A percentile compares a stretch with the other conserved stretches of the same genome.
Conservation (phyloP, 2,888 invertebrate genomes). For the Hermaeophaga mercurialis region DNA sequence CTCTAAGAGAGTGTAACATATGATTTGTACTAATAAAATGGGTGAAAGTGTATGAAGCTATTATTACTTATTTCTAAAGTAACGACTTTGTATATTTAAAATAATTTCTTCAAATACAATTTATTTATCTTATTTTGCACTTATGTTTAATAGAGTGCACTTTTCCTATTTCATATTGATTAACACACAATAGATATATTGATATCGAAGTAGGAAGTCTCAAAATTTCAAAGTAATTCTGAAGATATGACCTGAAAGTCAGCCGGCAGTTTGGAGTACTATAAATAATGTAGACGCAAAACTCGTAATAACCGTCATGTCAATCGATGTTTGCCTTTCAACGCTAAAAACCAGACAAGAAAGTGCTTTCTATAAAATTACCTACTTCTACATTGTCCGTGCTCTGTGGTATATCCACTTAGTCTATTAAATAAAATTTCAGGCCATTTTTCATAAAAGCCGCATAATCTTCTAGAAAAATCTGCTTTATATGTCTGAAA, state of each 20-base stretch:
- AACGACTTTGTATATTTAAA: too few species aligned
- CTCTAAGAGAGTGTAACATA: too few species aligned
- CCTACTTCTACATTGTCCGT: conserved; percentile 8
- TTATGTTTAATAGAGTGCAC: too few species aligned
- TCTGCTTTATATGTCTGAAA: too few species aligned
- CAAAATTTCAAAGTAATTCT: conserved; percentile 1
- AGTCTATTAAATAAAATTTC: conserved; percentile 26
- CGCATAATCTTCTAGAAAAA: conserved; percentile 10
- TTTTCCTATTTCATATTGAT: too few species aligned
- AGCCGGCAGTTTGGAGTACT: not conserved
- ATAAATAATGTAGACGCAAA: conserved; percentile 6
- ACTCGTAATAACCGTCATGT: not conserved
- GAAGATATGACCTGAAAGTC: not conserved
- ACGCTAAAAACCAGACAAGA: conserved; percentile 11
- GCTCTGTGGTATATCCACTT: conserved; percentile 19
- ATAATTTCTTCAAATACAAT: too few species aligned
- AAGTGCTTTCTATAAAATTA: conserved; percentile 16
- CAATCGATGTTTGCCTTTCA: conserved; percentile 11
- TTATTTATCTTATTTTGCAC: too few species aligned
- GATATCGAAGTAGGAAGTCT: too few species aligned
- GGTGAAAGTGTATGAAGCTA: too few species aligned
- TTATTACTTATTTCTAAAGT: too few species aligned
- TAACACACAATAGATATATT: too few species aligned
- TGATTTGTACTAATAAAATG: too few species aligned
- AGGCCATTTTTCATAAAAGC: conserved; percentile 13